These are phyloP conservation scores for Rissa tridactyla DNA, from an alignment of 2,113 vertebrate genomes.

Conservation along the genomic window DNA sequence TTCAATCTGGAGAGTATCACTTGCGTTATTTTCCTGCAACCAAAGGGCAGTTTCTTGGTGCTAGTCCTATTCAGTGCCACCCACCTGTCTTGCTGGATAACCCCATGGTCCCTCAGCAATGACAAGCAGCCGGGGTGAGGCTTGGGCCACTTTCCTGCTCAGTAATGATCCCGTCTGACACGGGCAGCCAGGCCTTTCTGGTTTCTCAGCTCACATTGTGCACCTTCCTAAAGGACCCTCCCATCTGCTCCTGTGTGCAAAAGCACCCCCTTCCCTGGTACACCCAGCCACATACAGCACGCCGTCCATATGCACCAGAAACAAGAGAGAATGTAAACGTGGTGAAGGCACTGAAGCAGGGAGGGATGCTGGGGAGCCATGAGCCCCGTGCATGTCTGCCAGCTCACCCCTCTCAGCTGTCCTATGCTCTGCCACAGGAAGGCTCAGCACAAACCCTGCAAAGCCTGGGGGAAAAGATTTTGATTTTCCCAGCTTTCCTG, in stretches of 20 bases:
- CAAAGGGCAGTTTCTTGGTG: not conserved
- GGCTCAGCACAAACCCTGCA: not conserved
- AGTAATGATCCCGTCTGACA: fast-evolving
- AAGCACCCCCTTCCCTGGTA: too few species aligned
- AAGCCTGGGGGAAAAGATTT: not conserved
- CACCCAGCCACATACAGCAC: not conserved
- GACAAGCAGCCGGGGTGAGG: not conserved
- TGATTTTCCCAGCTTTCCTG: not conserved
- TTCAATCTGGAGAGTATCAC: not conserved
- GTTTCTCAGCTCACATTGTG: not conserved
- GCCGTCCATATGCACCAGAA: not conserved
- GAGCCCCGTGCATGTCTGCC: not conserved
- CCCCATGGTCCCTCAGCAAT: not conserved
- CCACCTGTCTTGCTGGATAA: not conserved
- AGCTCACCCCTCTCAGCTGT: not conserved
- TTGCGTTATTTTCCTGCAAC: not conserved
- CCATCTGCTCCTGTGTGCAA: not conserved
- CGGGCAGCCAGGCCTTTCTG: not conserved
- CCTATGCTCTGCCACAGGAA: not conserved
- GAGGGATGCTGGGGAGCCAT: not conserved
- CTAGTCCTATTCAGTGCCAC: not conserved
- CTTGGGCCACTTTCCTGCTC: not conserved
- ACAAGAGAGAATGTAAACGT: not conserved
- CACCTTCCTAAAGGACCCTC: not conserved
- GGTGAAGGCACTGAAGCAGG: not conserved